A percentile compares a stretch with the other conserved stretches of the same genome.
Evolutionary conservation across 1,140 invertebrate genomes (phyloP).

Genomic region (Lasaia peninsularis): DNA sequence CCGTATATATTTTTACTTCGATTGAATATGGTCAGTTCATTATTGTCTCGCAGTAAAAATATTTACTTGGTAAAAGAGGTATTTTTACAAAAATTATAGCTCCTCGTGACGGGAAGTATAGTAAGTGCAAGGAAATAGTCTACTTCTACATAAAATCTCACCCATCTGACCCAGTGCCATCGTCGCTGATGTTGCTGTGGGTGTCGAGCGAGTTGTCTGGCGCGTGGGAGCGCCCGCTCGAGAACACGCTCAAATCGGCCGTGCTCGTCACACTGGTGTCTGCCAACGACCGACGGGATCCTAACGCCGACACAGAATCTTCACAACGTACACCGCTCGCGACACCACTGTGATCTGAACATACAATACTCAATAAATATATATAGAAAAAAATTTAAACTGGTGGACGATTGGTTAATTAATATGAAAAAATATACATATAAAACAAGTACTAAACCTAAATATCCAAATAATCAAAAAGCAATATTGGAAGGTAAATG

Average conservation of each 20-base stretch:
- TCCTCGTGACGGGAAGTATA: too few species aligned
- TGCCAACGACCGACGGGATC: conserved; percentile 86
- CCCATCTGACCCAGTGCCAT: conserved; percentile 80
- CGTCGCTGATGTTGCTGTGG: conserved; percentile 85
- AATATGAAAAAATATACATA: too few species aligned
- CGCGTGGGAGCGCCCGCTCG: conserved; percentile 84
- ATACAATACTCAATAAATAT: conserved; percentile 19
- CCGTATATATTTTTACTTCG: too few species aligned
- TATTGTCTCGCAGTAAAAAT: too few species aligned
- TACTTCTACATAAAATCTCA: conserved; percentile 64
- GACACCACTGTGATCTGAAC: conserved; percentile 58
- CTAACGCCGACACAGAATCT: conserved; percentile 69
- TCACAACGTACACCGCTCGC: conserved; percentile 56
- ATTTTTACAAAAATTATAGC: too few species aligned
- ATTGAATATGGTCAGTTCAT: too few species aligned
- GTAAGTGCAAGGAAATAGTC: not conserved
- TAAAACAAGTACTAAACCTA: too few species aligned
- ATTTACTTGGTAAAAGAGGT: too few species aligned
- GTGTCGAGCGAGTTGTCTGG: conserved; percentile 86
- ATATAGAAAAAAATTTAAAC: not conserved
- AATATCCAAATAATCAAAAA: too few species aligned
- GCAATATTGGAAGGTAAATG: too few species aligned
- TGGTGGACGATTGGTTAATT: too few species aligned
- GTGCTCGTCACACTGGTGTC: conserved; percentile 91
- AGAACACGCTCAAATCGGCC: conserved; percentile 88